phyloP scores from a whole-genome alignment of 2,113 vertebrate genomes.

The Gavialis gangeticus region DNA sequence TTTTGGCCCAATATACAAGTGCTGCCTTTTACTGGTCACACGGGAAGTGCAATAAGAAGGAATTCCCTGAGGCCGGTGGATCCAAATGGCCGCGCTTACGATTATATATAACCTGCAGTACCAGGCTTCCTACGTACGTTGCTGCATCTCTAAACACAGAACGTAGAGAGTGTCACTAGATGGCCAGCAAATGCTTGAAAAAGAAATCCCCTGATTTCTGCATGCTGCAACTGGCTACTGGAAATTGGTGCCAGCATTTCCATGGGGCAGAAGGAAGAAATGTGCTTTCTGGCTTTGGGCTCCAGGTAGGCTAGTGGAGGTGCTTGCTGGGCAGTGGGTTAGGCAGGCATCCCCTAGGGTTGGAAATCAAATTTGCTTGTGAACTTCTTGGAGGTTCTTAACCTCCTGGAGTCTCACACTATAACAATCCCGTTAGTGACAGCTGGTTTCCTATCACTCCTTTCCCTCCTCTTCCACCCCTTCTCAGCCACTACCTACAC shows the following conservation, averaged over 20 bases:
- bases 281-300: neutral
- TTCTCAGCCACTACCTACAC: neutral
- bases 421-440: neutral
- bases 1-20: neutral
- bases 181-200: neutral
- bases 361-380: neutral
- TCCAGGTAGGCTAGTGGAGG: neutral
- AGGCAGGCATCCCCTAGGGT: neutral
- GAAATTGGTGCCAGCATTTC: neutral
- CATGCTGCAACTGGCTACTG: neutral
- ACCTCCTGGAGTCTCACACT: neutral
- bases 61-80: neutral
- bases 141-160: neutral
- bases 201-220: neutral
- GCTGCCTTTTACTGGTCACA: fast-evolving
- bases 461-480: fast-evolving
- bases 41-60: neutral
- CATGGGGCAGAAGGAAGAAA: neutral
- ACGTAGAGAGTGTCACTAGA: neutral
- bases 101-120: fast-evolving
- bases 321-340: neutral
- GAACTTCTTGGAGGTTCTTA: neutral
- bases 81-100: fast-evolving
- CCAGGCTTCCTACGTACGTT: fast-evolving
- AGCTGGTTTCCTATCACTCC: neutral